Percentiles rank a stretch among this genome's conserved stretches.
These are phyloP conservation scores for Aromia moschata DNA, from an alignment of 2,888 invertebrate genomes.

Conservation along the genomic window DNA sequence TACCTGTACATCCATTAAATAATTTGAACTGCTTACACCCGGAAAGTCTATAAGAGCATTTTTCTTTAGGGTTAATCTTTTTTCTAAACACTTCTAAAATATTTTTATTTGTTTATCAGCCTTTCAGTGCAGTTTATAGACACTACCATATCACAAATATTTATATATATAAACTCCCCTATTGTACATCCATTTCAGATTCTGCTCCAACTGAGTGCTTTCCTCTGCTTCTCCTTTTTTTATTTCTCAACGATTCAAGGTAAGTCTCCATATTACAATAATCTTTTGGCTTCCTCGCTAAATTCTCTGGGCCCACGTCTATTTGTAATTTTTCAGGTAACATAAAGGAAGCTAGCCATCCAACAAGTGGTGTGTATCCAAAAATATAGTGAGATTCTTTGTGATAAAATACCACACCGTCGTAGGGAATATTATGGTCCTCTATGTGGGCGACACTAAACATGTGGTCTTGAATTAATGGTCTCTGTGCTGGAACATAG, in stretches of 20 bases:
- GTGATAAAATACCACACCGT: constrained; percentile 94
- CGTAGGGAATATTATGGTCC: constrained; percentile 67
- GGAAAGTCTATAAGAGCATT: no score
- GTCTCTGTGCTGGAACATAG: constrained; percentile 62
- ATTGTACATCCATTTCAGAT: constrained; percentile 12
- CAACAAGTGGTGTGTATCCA: constrained; percentile 86
- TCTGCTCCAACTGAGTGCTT: constrained; percentile 1
- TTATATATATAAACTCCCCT: no score
- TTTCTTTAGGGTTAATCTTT: no score
- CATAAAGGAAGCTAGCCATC: constrained; percentile 93
- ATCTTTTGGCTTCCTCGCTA: constrained; percentile 62
- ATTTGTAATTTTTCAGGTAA: constrained; percentile 76
- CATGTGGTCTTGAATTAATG: constrained; percentile 64
- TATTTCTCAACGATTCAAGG: constrained; percentile 62
- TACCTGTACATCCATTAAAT: no score
- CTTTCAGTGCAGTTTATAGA: no score
- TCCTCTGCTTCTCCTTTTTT: constrained; percentile 40
- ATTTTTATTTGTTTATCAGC: no score
- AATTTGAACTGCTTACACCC: no score
- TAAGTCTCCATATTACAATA: constrained; percentile 66
- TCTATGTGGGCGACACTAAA: constrained; percentile 57
- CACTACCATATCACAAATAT: no score
- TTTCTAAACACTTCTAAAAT: no score
- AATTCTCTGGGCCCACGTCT: constrained; percentile 62
- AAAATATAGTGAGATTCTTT: constrained; percentile 77